These are phyloP conservation scores for Ceramica pisi DNA, from an alignment of 2,888 invertebrate species.

Conservation along the genomic window DNA sequence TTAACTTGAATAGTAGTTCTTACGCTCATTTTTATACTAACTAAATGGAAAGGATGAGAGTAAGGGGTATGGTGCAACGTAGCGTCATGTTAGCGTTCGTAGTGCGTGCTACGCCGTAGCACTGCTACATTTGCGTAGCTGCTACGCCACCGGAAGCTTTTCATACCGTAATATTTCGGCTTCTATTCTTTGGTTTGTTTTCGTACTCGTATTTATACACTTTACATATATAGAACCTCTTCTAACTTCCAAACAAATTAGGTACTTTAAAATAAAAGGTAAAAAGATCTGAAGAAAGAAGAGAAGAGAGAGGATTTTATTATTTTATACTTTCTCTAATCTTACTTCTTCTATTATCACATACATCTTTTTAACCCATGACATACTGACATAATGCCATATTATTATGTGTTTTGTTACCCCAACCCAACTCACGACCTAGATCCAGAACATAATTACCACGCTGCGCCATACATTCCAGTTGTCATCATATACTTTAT, in stretches of 20 bases:
- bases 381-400: background rate
- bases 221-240: no score
- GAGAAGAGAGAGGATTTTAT: no score
- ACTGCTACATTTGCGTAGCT: slow-evolving; percentile 14
- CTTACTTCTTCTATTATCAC: no score
- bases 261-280: no score
- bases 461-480: slow-evolving; percentile 21
- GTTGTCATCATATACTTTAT: slow-evolving; percentile 17
- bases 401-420: background rate
- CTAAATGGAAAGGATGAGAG: background rate
- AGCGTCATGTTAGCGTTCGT: background rate
- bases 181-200: background rate
- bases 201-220: no score
- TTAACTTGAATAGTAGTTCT: background rate
- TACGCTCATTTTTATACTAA: background rate
- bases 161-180: background rate
- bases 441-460: slow-evolving; percentile 21
- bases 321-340: no score
- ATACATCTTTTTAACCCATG: background rate
- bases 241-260: no score
- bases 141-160: background rate
- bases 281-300: no score
- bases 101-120: slow-evolving; percentile 33
- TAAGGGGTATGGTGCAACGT: background rate
- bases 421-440: slow-evolving; percentile 15